Percentiles rank a stretch among this genome's conserved stretches.
These are phyloP conservation scores for Todiramphus saurophagus DNA, from an alignment of 2,113 vertebrate species.

Conservation along the genomic window DNA sequence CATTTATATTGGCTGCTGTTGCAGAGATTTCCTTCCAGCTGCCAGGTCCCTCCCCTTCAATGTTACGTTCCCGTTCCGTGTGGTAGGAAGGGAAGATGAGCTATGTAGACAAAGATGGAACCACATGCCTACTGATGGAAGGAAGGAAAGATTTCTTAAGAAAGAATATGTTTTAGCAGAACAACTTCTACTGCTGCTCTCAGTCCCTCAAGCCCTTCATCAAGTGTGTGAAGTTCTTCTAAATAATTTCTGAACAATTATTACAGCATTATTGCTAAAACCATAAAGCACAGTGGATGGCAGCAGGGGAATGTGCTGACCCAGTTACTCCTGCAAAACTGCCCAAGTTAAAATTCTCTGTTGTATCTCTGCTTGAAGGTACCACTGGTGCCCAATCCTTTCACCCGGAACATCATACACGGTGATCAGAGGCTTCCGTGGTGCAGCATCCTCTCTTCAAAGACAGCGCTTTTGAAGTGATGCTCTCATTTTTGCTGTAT, in stretches of 20 bases:
- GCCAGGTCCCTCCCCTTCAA: not conserved
- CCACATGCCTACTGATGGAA: not conserved
- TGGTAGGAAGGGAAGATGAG: not conserved
- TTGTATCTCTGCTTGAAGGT: not conserved
- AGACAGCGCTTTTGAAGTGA: not conserved
- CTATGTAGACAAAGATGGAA: not conserved
- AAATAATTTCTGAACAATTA: not conserved
- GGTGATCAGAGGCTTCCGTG: not conserved
- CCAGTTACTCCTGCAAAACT: not conserved
- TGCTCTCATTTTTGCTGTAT: not conserved
- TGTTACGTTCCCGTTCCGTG: not conserved
- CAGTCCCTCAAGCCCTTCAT: not conserved
- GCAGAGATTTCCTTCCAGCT: not conserved
- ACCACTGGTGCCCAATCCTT: not conserved
- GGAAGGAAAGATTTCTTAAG: not conserved
- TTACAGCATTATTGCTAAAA: not conserved
- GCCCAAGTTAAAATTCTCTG: not conserved
- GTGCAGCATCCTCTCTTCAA: not conserved
- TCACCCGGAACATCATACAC: not conserved
- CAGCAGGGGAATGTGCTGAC: not conserved
- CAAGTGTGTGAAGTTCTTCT: not conserved
- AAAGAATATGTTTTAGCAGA: not conserved
- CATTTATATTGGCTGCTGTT: not conserved
- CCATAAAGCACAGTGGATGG: not conserved
- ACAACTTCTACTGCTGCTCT: not conserved